Conservation (phyloP, 2,113 vertebrate genomes). For the Protomyctophum bolini region DNA sequence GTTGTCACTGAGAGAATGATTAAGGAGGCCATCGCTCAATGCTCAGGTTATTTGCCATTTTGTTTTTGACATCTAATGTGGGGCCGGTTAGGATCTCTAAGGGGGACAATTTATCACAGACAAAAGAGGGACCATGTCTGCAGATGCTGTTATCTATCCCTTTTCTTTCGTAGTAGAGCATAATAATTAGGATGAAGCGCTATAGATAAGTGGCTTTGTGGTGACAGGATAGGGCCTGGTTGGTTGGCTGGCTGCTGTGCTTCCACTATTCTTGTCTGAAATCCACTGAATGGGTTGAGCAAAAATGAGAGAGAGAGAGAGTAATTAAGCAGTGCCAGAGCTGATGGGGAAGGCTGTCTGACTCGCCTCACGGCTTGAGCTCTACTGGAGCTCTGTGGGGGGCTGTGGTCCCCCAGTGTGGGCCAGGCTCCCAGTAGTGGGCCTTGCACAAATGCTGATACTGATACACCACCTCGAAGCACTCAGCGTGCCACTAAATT, state of each 20-base stretch:
- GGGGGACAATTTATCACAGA: constrained; percentile 42
- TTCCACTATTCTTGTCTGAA: constrained; percentile 11
- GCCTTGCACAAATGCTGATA: constrained; percentile 39
- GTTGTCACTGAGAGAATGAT: constrained; percentile 34
- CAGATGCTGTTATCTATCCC: constrained; percentile 27
- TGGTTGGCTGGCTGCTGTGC: constrained; percentile 34
- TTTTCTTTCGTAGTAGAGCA: constrained; percentile 52
- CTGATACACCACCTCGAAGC: constrained; percentile 61
- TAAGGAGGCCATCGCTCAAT: constrained; percentile 37
- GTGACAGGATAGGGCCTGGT: constrained; percentile 36
- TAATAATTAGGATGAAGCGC: constrained; percentile 64
- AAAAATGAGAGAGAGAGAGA: constrained; percentile 16
- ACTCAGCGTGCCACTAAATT: constrained; percentile 43
- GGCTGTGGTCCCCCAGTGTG: constrained; percentile 66
- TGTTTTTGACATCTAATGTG: constrained; percentile 40
- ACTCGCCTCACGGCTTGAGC: constrained; percentile 28
- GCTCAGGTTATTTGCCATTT: constrained; percentile 54
- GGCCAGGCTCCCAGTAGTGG: constrained; percentile 56
- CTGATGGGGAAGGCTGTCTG: constrained; percentile 11
- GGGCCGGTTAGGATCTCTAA: constrained; percentile 8
- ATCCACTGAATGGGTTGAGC: constrained; percentile 27
- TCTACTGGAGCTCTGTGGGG: constrained; percentile 68
- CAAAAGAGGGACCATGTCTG: constrained; percentile 18
- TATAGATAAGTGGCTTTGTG: constrained; percentile 21
- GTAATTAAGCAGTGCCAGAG: constrained; percentile 55